Percentiles rank a stretch among this genome's conserved stretches.
Evolutionary conservation across 2,797 vertebrate species (phyloP).

Genomic region (Potorous gilbertii): DNA sequence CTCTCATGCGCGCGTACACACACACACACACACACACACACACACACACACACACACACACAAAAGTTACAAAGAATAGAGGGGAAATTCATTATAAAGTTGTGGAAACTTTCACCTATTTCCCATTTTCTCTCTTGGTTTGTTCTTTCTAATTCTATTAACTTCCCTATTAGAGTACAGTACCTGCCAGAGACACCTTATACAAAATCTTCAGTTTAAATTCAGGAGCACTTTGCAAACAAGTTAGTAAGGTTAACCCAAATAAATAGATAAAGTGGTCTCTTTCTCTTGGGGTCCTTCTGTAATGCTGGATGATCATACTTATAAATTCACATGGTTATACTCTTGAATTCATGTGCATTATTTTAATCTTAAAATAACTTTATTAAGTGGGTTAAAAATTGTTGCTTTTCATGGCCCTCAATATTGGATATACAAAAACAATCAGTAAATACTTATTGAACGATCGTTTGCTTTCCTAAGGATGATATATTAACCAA

Average conservation of each 20-base stretch:
- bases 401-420: not conserved
- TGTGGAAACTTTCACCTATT: not conserved
- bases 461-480: not conserved
- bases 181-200: not conserved
- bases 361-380: not conserved
- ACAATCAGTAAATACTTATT: not conserved
- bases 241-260: not conserved
- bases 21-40: too few relatives aligned
- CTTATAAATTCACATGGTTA: not conserved
- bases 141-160: not conserved
- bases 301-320: not conserved
- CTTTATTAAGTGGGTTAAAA: not conserved
- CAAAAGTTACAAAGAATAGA: not conserved
- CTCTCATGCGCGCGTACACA: too few relatives aligned
- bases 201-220: not conserved
- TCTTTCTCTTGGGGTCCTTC: not conserved
- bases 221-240: constrained; percentile 4
- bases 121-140: not conserved
- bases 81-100: not conserved
- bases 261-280: not conserved
- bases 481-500: not conserved
- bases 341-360: not conserved
- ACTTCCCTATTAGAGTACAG: constrained; percentile 7
- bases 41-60: too few relatives aligned
- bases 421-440: not conserved